Evolutionary conservation across 2,113 vertebrate genomes (phyloP), one percentile per base, ranked within the genome.

Genomic region (Microtus pennsylvanicus): DNA sequence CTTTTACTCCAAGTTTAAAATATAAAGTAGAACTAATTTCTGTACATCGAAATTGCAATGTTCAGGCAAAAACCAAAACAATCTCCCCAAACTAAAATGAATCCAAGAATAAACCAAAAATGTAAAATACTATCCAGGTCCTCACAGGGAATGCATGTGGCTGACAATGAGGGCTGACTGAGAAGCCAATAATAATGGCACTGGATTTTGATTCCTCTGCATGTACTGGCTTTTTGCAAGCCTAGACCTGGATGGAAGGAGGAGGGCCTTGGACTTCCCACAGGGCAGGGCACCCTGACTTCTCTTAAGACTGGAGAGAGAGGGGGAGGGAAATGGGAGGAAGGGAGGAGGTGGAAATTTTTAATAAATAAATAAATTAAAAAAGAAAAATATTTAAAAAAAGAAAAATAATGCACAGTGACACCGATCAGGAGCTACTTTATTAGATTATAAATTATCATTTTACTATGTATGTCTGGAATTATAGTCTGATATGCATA

Each of bases 1-100:
- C 3, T 87, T 95, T 94, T 50, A 81, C 89, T 92, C 76, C 94
- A 77, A 50, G 17, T 82, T 89, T 82, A 19, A 96, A 93, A 91
- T 86, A 58, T 50, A 65, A 10, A 91, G 30, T 72, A 83, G 3
- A 83, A 76, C 58, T 50, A 35, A 11, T 83, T 93, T 7, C 38
- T 11, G 35, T 77, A 52, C 45, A 58, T 69, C 69, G 42, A 89
- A 96, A 95, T 14, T 14, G 28, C 1, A 80, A 2, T 69, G 75
- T 33, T 76, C 81, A 38, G 35, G 14, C 13, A 65, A 33, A 91
- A 96, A 95, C 2, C 61, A 87, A 97, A 55, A 35, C 7, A 81
- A 26, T 77, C 9, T 88, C 87, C 11, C 47, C 55, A 85, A 93
- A 87, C 47, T 65, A 77, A 4, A 83, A 21, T 9, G 89, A 38